Evolutionary conservation across 2,797 vertebrate genomes (phyloP).

Genomic region (Brachyalestes nurse): DNA sequence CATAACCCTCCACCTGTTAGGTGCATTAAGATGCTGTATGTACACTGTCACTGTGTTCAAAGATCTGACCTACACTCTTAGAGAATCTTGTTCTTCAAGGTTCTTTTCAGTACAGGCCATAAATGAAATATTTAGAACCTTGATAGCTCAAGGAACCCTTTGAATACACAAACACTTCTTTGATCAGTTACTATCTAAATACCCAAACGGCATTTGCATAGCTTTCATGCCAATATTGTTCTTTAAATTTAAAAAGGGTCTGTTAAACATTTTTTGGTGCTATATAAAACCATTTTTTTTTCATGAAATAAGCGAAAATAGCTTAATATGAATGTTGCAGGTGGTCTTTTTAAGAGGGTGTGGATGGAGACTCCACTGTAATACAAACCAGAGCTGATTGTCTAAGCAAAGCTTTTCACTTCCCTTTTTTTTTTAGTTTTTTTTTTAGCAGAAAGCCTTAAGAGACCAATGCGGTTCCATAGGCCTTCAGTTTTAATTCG

Average conservation of each 20-base stretch:
- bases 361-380: conserved; percentile 30
- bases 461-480: conserved; percentile 57
- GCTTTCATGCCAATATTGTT: too few species aligned
- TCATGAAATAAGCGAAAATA: too few species aligned
- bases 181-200: too few species aligned
- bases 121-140: too few species aligned
- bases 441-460: conserved; percentile 60
- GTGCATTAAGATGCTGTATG: neutral
- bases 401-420: conserved; percentile 56
- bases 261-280: too few species aligned
- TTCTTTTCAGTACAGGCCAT: neutral
- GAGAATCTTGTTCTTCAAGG: too few species aligned
- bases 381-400: conserved; percentile 63
- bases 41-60: neutral
- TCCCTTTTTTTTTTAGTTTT: too few species aligned
- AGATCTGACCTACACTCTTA: neutral
- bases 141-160: too few species aligned
- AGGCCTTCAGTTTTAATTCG: conserved; percentile 70
- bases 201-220: too few species aligned
- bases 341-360: conserved; percentile 33
- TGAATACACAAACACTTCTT: too few species aligned
- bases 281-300: too few species aligned
- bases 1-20: neutral
- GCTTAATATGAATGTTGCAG: conserved; percentile 11
- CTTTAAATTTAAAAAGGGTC: too few species aligned